phyloP scores from a whole-genome alignment of 2,113 vertebrate genomes.

The Galeopterus variegatus region DNA sequence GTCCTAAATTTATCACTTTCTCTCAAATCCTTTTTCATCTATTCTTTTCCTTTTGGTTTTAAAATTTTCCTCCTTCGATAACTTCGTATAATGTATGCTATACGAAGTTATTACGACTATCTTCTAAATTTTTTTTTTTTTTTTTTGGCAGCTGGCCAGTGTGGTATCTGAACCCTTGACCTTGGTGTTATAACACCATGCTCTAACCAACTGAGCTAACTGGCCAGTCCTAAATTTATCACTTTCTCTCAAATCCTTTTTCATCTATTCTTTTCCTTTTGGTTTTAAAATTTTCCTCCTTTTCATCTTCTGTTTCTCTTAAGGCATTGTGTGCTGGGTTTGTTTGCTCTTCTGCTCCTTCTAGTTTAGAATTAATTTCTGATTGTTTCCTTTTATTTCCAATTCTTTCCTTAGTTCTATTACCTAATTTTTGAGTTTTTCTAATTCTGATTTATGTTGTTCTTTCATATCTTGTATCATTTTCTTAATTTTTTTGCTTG shows the following conservation, averaged over 20 bases:
- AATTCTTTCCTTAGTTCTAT: conserved; percentile 24
- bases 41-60: background rate
- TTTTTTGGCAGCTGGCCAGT: too few species aligned
- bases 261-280: background rate
- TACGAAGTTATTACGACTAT: too few species aligned
- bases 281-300: background rate
- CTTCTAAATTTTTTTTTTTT: too few species aligned
- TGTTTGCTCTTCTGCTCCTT: conserved; percentile 37
- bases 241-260: conserved; percentile 39
- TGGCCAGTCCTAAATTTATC: background rate
- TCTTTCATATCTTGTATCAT: background rate
- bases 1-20: conserved; percentile 37
- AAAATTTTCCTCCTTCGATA: background rate
- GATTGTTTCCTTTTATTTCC: conserved; percentile 48
- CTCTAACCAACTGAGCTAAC: too few species aligned
- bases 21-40: background rate
- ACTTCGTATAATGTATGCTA: too few species aligned
- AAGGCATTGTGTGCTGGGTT: background rate
- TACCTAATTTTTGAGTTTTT: conserved; percentile 44
- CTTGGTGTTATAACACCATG: too few species aligned
- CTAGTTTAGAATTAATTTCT: conserved; percentile 58
- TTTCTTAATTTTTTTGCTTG: conserved; percentile 58
- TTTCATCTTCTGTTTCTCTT: conserved; percentile 47
- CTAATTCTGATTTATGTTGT: background rate
- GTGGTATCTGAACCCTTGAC: too few species aligned